phyloP scores from a whole-genome alignment of 2,888 invertebrate genomes.

The Callosobruchus maculatus region DNA sequence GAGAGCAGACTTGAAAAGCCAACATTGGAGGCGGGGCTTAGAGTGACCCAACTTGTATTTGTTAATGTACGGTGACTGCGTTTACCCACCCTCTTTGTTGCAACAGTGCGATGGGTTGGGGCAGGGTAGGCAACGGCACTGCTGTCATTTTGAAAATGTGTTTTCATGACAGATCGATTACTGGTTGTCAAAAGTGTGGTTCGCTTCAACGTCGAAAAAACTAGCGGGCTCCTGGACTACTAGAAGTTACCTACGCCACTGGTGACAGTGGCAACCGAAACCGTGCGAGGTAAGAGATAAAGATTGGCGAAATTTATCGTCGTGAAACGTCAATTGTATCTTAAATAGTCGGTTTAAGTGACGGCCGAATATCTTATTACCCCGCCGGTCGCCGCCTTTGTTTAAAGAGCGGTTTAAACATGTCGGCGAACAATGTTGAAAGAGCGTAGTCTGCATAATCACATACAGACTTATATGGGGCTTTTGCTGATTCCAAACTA shows the following conservation, averaged over 20 bases:
- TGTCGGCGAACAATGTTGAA: not conserved
- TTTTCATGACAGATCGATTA: too few relatives aligned
- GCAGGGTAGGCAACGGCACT: too few relatives aligned
- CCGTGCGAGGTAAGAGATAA: conserved; percentile 1
- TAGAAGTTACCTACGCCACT: not conserved
- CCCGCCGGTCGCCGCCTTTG: not conserved
- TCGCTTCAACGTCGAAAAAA: too few relatives aligned
- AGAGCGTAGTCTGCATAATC: not conserved
- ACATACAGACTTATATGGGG: not conserved
- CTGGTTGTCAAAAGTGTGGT: too few relatives aligned
- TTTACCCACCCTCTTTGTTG: too few relatives aligned
- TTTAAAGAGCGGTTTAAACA: not conserved
- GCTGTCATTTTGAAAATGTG: too few relatives aligned
- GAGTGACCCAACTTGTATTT: too few relatives aligned
- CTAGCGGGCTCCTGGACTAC: too few relatives aligned
- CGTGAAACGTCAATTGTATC: not conserved
- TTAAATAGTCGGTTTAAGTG: not conserved
- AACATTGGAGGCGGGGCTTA: too few relatives aligned
- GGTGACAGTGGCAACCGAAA: conserved; percentile 2
- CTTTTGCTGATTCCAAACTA: not conserved
- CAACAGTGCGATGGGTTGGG: too few relatives aligned
- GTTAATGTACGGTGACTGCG: too few relatives aligned
- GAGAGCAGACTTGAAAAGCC: too few relatives aligned
- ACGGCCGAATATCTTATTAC: not conserved
- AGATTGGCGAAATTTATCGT: not conserved